Conservation (phyloP, 1,140 invertebrate species). For the Batillaria attramentaria region DNA sequence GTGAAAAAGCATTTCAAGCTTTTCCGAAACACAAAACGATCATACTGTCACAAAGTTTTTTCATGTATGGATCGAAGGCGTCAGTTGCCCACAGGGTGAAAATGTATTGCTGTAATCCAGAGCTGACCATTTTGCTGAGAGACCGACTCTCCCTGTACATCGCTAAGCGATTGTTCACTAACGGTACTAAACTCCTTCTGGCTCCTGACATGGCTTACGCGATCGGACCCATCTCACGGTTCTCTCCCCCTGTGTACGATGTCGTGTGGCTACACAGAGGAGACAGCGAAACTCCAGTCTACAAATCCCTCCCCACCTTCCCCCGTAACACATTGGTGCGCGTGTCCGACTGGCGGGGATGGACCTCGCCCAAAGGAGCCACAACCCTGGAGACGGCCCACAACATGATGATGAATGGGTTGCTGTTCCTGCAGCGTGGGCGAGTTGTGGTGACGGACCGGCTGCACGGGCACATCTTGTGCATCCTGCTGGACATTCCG, state of each 20-base stretch:
- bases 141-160: slow-evolving; percentile 43
- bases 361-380: slow-evolving; percentile 1
- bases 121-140: slow-evolving; percentile 44
- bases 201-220: slow-evolving; percentile 48
- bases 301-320: slow-evolving; percentile 6
- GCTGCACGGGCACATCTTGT: slow-evolving; percentile 51
- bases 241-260: slow-evolving; percentile 34
- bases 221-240: slow-evolving; percentile 30
- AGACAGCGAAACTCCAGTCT: slow-evolving; percentile 31
- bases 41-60: slow-evolving; percentile 46
- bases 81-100: slow-evolving; percentile 7
- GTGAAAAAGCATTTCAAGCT: slow-evolving; percentile 14
- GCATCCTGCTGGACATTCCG: slow-evolving; percentile 46
- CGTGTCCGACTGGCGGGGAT: slow-evolving; percentile 33
- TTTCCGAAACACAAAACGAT: slow-evolving; percentile 36
- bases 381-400: slow-evolving; percentile 34
- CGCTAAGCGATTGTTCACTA: slow-evolving; percentile 33
- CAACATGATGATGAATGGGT: slow-evolving; percentile 31
- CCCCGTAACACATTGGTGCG: slow-evolving; percentile 25
- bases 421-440: slow-evolving; percentile 42
- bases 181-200: slow-evolving; percentile 33
- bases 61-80: background rate
- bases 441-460: slow-evolving; percentile 54
- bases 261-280: slow-evolving; percentile 41
- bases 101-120: slow-evolving; percentile 37